Evolutionary conservation across 2,113 vertebrate species (phyloP).

Genomic region (Rostratula benghalensis): DNA sequence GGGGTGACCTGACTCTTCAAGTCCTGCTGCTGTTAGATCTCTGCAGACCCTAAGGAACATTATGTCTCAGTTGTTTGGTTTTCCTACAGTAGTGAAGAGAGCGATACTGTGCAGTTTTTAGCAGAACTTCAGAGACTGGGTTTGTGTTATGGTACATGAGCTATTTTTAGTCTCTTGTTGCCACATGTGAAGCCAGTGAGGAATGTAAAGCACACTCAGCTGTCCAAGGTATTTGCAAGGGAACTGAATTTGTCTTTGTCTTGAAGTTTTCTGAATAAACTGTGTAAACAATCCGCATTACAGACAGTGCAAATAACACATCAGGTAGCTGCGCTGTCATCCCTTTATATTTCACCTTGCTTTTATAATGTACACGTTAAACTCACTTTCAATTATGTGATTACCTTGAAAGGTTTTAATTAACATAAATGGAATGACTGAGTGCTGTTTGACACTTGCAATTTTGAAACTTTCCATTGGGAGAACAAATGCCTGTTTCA

Average conservation of each 20-base stretch:
- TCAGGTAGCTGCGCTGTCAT: background rate
- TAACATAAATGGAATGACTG: background rate
- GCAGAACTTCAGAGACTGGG: background rate
- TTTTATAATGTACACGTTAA: constrained; percentile 8
- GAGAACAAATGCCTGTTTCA: constrained; percentile 10
- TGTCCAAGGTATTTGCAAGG: background rate
- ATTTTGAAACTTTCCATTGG: background rate
- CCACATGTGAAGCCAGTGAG: background rate
- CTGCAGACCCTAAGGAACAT: background rate
- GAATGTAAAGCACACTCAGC: constrained; percentile 23
- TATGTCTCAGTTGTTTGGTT: background rate
- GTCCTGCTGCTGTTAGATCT: background rate
- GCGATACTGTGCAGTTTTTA: background rate
- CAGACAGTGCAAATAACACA: background rate
- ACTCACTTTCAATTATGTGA: background rate
- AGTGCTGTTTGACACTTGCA: background rate
- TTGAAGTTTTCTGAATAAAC: background rate
- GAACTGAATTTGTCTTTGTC: background rate
- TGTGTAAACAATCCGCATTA: background rate
- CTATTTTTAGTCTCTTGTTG: constrained; percentile 27
- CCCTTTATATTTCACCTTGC: background rate
- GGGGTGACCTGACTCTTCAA: background rate
- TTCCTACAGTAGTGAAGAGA: background rate
- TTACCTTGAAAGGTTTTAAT: constrained; percentile 27
- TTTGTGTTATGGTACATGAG: background rate